Evolutionary conservation across 2,113 vertebrate species (phyloP), one percentile per base, ranked within the genome.

Genomic region (Dascyllus trimaculatus): DNA sequence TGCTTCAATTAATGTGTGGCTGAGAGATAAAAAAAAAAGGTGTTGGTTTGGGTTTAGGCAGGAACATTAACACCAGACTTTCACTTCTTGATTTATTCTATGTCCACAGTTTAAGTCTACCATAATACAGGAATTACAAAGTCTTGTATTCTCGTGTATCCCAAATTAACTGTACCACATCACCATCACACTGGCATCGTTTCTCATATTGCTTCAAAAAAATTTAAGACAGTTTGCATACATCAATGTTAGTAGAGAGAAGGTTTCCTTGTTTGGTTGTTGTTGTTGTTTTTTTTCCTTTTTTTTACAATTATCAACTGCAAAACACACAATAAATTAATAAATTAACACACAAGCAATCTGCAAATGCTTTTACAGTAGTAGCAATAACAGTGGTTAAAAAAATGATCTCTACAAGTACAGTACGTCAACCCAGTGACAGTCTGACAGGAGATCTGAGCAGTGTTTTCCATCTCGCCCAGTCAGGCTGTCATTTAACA

Each of bases 311-410:
- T 77, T 85, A 92, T 89, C 45, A 88, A 93, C 92, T 92, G 89
- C 90, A 92, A 92, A 82, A 95, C 94, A 90, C 83, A 88, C 93
- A 97, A 99, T 98, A 98, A 98, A 98, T 99, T 97, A 99, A 97
- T 98, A 98, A 98, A 95, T 99, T 98, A 98, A 96, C 93, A 95
- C 94, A 97, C 95, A 96, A 96, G 95, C 95, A 95, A 95, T 95
- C 94, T 93, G 96, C 93, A 95, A 96, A 96, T 95, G 94, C 90
- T 95, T n/a, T 92, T 93, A 93, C 94, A 95, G 92, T 91, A 94
- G 92, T 91, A 93, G 92, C 89, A 93, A 91, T 88, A 91, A 90
- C 85, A 94, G 91, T 89, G 90, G 88, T 91, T 92, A 76, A 87
- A 88, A 85, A 85, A 86, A 90, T 43, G 79, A 87, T 83, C 64